Conservation (phyloP, 2,113 vertebrate species). For the Sebastes schlegelii region DNA sequence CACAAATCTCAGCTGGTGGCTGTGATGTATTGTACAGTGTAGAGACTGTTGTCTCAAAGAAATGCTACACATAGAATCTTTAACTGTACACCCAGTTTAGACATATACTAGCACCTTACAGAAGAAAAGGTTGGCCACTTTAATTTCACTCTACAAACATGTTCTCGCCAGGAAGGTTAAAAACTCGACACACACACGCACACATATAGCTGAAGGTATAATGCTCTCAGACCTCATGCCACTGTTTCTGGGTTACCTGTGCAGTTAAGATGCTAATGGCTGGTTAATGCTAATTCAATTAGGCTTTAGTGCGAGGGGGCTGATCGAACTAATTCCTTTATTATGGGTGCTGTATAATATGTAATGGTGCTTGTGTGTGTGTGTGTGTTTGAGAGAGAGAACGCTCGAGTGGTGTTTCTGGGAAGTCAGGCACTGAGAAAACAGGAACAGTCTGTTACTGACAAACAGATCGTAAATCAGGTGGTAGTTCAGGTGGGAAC, state of each 20-base stretch:
- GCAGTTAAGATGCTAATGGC: slow-evolving; percentile 66
- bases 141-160: not conserved
- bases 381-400: slow-evolving; percentile 48
- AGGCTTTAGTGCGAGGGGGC: slow-evolving; percentile 77
- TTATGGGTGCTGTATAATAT: slow-evolving; percentile 63
- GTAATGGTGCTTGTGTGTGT: slow-evolving; percentile 69
- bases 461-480: slow-evolving; percentile 79
- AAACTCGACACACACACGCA: slow-evolving; percentile 44
- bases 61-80: not conserved
- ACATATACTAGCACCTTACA: not conserved
- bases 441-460: slow-evolving; percentile 68
- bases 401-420: slow-evolving; percentile 42
- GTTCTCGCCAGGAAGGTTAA: not conserved
- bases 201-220: slow-evolving; percentile 17
- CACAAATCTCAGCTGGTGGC: not conserved
- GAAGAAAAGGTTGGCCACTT: not conserved
- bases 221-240: slow-evolving; percentile 62
- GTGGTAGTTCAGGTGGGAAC: slow-evolving; percentile 40
- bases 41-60: not conserved
- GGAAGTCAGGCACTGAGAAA: slow-evolving; percentile 55
- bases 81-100: not conserved
- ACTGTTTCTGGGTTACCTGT: slow-evolving; percentile 80
- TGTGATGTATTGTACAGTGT: not conserved
- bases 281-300: slow-evolving; percentile 80
- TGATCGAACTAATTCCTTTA: slow-evolving; percentile 73